A percentile compares a stretch with the other conserved stretches of the same genome.
These are phyloP conservation scores for Carcinoscorpius rotundicauda DNA, from an alignment of 1,140 invertebrate species.

Conservation along the genomic window DNA sequence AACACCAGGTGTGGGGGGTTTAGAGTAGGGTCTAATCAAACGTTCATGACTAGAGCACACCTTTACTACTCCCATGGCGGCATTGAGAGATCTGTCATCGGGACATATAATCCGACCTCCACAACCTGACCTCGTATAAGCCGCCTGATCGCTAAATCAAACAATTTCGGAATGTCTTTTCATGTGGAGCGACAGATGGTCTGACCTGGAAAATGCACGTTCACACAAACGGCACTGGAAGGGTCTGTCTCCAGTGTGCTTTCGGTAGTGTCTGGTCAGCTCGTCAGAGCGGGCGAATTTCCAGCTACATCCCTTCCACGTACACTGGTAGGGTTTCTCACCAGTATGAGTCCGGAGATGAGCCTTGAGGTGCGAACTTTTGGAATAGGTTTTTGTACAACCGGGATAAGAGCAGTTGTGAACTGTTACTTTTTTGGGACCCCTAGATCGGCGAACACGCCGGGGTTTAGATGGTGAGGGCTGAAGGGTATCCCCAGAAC, in stretches of 20 bases:
- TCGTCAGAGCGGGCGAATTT: constrained; percentile 45
- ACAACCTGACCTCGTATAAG: too few species aligned
- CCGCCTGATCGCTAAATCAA: too few species aligned
- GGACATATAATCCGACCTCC: too few species aligned
- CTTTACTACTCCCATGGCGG: too few species aligned
- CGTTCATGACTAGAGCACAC: too few species aligned
- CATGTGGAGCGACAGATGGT: constrained; percentile 39
- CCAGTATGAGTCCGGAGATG: constrained; percentile 50
- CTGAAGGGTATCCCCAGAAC: too few species aligned
- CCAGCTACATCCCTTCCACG: constrained; percentile 44
- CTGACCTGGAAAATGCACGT: constrained; percentile 36
- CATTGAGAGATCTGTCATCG: too few species aligned
- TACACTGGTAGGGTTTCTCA: constrained; percentile 45
- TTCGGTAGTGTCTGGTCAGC: constrained; percentile 37
- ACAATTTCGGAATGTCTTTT: constrained; percentile 30
- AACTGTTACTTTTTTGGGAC: constrained; percentile 36
- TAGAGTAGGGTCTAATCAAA: too few species aligned
- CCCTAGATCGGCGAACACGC: constrained; percentile 33
- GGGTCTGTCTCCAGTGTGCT: constrained; percentile 34
- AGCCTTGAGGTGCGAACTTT: constrained; percentile 55
- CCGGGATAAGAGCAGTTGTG: constrained; percentile 50
- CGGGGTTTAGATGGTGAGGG: background rate
- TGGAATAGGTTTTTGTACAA: constrained; percentile 55
- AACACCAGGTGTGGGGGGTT: too few species aligned
- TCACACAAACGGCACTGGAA: constrained; percentile 34